These are phyloP conservation scores for Mareca penelope DNA, from an alignment of 2,797 vertebrate genomes.

Conservation along the genomic window DNA sequence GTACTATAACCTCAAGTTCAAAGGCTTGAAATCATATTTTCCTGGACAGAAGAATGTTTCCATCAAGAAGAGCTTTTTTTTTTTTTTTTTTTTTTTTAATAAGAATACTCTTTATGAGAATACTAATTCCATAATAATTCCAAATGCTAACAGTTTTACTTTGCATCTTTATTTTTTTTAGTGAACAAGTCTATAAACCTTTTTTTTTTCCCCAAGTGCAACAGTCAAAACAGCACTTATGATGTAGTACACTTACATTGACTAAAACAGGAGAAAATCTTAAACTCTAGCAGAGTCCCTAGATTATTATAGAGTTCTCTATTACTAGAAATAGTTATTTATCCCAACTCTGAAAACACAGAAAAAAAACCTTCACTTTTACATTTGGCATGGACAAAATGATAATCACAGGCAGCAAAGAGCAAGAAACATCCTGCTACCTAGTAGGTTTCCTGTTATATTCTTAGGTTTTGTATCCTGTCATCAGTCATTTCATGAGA, in stretches of 20 bases:
- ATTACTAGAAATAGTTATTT: not conserved
- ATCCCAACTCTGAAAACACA: not conserved
- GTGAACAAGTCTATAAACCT: not conserved
- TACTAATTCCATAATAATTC: not conserved
- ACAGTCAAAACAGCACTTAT: not conserved
- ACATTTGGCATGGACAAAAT: not conserved
- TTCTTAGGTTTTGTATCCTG: not conserved
- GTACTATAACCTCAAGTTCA: not conserved
- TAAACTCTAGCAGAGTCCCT: not conserved
- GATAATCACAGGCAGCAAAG: not conserved
- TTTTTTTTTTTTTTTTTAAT: not conserved
- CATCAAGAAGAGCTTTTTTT: not conserved
- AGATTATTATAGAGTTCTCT: not conserved
- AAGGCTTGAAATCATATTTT: not conserved
- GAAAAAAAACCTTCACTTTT: not conserved
- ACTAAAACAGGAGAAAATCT: not conserved
- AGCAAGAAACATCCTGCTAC: not conserved
- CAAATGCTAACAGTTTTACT: not conserved
- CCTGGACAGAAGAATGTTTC: not conserved
- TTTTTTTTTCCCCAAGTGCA: not conserved
- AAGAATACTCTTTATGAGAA: not conserved
- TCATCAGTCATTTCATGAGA: not conserved
- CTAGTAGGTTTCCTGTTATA: not conserved
- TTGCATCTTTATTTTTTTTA: conserved; percentile 7
- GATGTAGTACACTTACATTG: not conserved